A percentile compares a stretch with the other conserved stretches of the same genome.
phyloP scores from a whole-genome alignment of 1,140 invertebrate species.

The Trachymyrmex septentrionalis region DNA sequence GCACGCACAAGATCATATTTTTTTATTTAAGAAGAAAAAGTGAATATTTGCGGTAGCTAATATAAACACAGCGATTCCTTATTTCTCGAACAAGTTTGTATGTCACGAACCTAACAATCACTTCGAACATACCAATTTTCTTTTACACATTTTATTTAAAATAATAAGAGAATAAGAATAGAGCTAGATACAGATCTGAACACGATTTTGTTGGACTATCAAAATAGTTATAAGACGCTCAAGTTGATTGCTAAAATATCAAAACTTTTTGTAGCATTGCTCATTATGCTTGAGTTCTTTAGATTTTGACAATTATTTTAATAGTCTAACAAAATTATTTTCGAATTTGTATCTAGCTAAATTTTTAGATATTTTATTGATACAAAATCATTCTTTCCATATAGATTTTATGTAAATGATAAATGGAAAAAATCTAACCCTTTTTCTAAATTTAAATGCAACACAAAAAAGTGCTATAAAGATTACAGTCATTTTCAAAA shows the following conservation, averaged over 20 bases:
- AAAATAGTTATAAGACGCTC: no score
- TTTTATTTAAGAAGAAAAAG: neutral
- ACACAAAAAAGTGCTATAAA: neutral
- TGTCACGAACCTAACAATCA: neutral
- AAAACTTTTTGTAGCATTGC: no score
- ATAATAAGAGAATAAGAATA: neutral
- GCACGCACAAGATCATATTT: neutral
- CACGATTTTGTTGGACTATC: no score
- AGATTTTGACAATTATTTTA: no score
- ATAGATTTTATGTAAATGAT: neutral
- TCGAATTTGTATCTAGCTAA: no score
- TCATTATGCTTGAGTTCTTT: no score
- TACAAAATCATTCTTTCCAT: no score
- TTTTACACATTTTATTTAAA: neutral
- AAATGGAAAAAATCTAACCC: neutral
- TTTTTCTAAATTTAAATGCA: neutral
- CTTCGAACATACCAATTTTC: neutral
- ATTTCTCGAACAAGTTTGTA: slow-evolving; percentile 17
- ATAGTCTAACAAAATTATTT: no score
- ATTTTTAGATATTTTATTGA: no score
- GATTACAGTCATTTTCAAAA: neutral
- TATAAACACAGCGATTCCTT: neutral
- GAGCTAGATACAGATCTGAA: neutral
- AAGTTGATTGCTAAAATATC: no score
- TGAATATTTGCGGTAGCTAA: slow-evolving; percentile 33